phyloP scores from a whole-genome alignment of 2,113 vertebrate genomes.

The Chionis minor region DNA sequence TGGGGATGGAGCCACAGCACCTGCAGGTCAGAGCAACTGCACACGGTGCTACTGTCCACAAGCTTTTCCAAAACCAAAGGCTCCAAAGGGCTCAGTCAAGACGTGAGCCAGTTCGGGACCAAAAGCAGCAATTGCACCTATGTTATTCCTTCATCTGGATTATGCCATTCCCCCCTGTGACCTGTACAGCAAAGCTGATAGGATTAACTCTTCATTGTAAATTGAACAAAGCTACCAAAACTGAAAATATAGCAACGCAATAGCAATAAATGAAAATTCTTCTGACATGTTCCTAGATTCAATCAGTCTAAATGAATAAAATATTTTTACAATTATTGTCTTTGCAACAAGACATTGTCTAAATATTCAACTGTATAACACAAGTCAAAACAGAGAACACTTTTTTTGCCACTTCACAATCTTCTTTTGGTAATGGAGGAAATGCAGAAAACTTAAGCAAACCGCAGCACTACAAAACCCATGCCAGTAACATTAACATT shows the following conservation, averaged over 20 bases:
- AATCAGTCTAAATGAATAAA: background rate
- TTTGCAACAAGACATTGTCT: background rate
- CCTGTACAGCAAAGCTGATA: background rate
- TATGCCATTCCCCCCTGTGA: background rate
- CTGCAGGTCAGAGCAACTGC: background rate
- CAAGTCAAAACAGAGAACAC: background rate
- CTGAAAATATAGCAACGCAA: background rate
- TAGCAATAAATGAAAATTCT: background rate
- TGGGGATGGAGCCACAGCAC: background rate
- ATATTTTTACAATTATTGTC: background rate
- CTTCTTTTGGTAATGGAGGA: background rate
- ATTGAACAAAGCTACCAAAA: background rate
- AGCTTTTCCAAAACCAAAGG: background rate
- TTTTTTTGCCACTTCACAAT: background rate
- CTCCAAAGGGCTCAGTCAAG: background rate
- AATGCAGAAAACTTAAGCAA: background rate
- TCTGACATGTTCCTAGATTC: background rate
- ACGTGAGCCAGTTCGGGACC: background rate
- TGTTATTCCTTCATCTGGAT: background rate
- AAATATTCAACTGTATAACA: background rate
- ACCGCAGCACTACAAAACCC: background rate
- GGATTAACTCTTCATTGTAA: background rate
- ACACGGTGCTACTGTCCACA: accelerated
- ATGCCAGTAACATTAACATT: background rate
- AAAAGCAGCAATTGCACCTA: background rate